phyloP scores from a whole-genome alignment of 2,113 vertebrate species.

The Orycteropus afer region DNA sequence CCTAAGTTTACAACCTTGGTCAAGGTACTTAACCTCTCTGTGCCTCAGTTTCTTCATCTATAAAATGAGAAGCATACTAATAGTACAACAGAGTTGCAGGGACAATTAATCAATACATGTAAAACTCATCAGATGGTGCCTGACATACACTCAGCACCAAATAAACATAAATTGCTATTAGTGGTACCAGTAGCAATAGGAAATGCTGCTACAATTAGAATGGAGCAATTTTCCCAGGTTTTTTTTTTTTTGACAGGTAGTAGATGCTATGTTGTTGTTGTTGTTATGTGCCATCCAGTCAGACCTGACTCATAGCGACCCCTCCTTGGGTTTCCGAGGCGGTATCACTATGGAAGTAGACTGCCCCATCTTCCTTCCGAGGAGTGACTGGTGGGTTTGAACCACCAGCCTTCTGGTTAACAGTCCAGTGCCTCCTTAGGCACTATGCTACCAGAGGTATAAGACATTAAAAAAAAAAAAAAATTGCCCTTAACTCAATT shows the following conservation, averaged over 20 bases:
- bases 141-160: background rate
- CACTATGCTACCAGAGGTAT: too few relatives aligned
- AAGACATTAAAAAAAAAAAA: too few relatives aligned
- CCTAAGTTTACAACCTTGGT: background rate
- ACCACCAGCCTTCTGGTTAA: too few relatives aligned
- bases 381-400: too few relatives aligned
- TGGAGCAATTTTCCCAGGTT: background rate
- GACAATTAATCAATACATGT: background rate
- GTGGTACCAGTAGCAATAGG: background rate
- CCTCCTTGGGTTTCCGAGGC: too few relatives aligned
- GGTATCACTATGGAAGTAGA: too few relatives aligned
- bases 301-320: too few relatives aligned
- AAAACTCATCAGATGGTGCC: background rate
- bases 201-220: slow-evolving; percentile 9
- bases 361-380: too few relatives aligned
- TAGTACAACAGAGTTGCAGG: background rate
- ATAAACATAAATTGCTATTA: background rate
- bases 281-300: too few relatives aligned
- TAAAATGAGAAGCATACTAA: background rate
- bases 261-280: too few relatives aligned
- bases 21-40: background rate
- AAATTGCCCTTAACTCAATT: too few relatives aligned
- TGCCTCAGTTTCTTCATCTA: background rate
- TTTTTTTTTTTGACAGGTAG: background rate
- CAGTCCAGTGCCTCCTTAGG: too few relatives aligned